A percentile compares a stretch with the other conserved stretches of the same genome.
Evolutionary conservation across 2,113 vertebrate species (phyloP).

Genomic region (Vombatus ursinus): DNA sequence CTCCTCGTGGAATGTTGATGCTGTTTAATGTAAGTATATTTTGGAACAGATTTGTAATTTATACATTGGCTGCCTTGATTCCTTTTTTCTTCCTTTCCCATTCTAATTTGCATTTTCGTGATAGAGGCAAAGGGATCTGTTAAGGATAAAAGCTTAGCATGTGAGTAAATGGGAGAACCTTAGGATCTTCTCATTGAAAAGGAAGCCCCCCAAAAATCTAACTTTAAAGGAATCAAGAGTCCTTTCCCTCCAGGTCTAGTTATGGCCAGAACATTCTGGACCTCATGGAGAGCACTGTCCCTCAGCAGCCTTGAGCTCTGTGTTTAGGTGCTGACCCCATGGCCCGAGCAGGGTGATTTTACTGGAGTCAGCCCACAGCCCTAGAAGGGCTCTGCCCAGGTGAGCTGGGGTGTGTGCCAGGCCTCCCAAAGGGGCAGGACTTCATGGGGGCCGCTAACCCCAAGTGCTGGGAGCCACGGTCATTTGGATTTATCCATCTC

Average conservation of each 20-base stretch:
- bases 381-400: no score
- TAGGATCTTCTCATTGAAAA: conserved; percentile 61
- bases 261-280: conserved; percentile 21
- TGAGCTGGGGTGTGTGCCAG: no score
- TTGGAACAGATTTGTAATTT: conserved; percentile 76
- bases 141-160: conserved; percentile 66
- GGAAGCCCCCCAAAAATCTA: conserved; percentile 20
- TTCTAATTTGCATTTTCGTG: conserved; percentile 77
- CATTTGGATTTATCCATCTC: no score
- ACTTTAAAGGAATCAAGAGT: conserved; percentile 43
- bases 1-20: conserved; percentile 69
- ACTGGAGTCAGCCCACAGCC: no score
- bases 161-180: conserved; percentile 67
- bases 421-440: not conserved
- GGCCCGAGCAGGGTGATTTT: no score
- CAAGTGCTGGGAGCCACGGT: no score
- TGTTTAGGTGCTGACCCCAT: no score
- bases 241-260: conserved; percentile 33
- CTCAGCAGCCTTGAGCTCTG: not conserved
- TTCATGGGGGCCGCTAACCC: not conserved
- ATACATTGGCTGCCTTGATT: conserved; percentile 75
- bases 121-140: conserved; percentile 75
- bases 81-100: conserved; percentile 66
- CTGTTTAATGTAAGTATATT: conserved; percentile 78
- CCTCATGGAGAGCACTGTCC: not conserved